Base-by-base conservation (phyloP, 2,888 invertebrate species). In the Cryptus viduatorius region DNA sequence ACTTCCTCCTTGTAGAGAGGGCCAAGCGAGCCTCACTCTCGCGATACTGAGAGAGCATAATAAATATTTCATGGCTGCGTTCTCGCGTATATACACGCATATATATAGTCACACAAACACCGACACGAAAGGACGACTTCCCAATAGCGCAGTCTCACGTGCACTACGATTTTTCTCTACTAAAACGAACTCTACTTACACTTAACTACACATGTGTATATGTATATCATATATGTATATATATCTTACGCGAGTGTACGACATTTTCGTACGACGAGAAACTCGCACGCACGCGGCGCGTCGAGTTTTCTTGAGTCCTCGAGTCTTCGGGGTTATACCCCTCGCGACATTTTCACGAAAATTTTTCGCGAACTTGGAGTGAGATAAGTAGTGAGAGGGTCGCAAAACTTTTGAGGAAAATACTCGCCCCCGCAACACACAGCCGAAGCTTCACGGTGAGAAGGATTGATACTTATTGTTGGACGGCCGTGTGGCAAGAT, bases 1-100 rank as follows among this genome's bases (percentile, higher is more conserved):
- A 68, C 68, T 72, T 56, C 53, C 79, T 82, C 82, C 61, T 79
- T 48, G 42, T 78, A 50, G 56, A 61, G 56, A 68, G 48, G 31
- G 44, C 77, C 67, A 85, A 78, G 81, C 80, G 19, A 53, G 19
- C 16, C 24, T 56, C 56, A 10, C 19, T 8, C 71, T 59, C 64
- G 83, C 84, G 82, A 86, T 87, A 86, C 88, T 86, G 86, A 88
- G 53, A 88, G 88, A 88, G 85, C 88, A 56, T 56, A 24, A 90
- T 90, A 91, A 92, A 92, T 92, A 91, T 91, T 92, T 91, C 90
- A 92, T 90, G 87, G 87, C 86, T 77, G 69, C 72, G 56, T 69
- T 68, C 69, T 48, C 31, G 68, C 48, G 59, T 44, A 31, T n/a
- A 24, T 67, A 31, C 44, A 79, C 42, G 44, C 14, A 61, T 10